Conservation (phyloP, 2,797 vertebrate species). For the Harpagifer antarcticus region DNA sequence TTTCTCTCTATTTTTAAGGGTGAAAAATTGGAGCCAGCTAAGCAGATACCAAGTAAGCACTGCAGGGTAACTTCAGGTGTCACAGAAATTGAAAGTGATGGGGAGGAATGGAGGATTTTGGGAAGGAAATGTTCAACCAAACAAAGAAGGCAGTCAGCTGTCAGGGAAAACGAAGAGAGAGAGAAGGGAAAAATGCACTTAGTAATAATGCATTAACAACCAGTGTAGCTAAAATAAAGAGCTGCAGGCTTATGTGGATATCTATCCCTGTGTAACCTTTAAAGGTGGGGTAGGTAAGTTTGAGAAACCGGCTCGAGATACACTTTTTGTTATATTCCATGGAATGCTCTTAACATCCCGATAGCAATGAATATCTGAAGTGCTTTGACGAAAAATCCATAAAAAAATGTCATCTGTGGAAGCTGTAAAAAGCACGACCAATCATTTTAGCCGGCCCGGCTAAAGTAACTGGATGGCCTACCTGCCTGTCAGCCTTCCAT, state of each 20-base stretch:
- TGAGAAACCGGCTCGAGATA: too few species aligned
- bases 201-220: conserved; percentile 52
- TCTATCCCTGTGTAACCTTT: conserved; percentile 40
- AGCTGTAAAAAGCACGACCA: too few species aligned
- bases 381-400: too few species aligned
- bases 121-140: conserved; percentile 61
- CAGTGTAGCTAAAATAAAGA: conserved; percentile 47
- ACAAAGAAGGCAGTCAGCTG: conserved; percentile 53
- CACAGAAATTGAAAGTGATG: conserved; percentile 75
- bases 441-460: too few species aligned
- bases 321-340: too few species aligned
- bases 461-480: too few species aligned
- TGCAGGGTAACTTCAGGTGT: conserved; percentile 40
- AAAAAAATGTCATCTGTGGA: too few species aligned
- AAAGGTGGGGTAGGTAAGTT: too few species aligned
- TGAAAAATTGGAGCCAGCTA: conserved; percentile 39
- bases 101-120: too few species aligned
- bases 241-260: conserved; percentile 33
- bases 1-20: conserved; percentile 7
- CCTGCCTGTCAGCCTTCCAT: too few species aligned
- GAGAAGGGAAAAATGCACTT: background rate
- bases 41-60: conserved; percentile 32
- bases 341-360: too few species aligned
- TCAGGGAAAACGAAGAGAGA: conserved; percentile 9
- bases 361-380: too few species aligned